phyloP scores from a whole-genome alignment of 2,888 invertebrate species.

The Rhodophaea formosa region DNA sequence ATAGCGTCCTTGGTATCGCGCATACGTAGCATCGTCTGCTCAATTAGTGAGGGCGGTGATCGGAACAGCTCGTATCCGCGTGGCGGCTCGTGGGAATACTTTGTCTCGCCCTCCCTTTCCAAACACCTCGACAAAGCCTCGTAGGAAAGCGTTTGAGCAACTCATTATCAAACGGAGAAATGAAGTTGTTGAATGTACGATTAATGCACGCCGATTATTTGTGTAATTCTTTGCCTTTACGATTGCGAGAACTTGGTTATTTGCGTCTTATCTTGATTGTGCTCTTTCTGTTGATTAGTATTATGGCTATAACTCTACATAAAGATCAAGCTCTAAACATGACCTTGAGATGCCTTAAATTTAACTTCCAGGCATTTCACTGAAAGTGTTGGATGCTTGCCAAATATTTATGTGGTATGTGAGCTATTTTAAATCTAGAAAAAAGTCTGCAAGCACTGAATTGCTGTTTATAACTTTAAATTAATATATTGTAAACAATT shows the following conservation, averaged over 20 bases:
- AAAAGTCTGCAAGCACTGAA: slow-evolving; percentile 21
- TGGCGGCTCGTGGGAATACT: slow-evolving; percentile 65
- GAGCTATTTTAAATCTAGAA: slow-evolving; percentile 42
- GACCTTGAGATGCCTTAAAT: slow-evolving; percentile 2
- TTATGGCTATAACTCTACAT: neutral
- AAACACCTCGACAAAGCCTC: slow-evolving; percentile 32
- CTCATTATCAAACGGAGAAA: slow-evolving; percentile 13
- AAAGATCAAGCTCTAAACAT: neutral
- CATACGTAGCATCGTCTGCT: slow-evolving; percentile 45
- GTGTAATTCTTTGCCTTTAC: slow-evolving; percentile 10
- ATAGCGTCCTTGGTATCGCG: slow-evolving; percentile 50
- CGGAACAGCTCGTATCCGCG: slow-evolving; percentile 71
- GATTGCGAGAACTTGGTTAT: neutral
- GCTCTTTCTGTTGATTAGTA: neutral
- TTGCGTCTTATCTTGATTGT: neutral
- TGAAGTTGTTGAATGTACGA: slow-evolving; percentile 9
- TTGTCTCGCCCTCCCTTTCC: slow-evolving; percentile 51
- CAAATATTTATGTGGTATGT: slow-evolving; percentile 45
- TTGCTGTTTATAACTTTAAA: neutral
- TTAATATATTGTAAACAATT: slow-evolving; percentile 4
- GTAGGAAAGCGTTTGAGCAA: slow-evolving; percentile 3
- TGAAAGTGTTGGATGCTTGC: slow-evolving; percentile 44
- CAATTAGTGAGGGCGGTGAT: slow-evolving; percentile 74
- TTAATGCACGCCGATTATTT: slow-evolving; percentile 1
- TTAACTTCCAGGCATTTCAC: slow-evolving; percentile 30